Evolutionary conservation across 92 coral and sea anemone genomes (phyloP), one percentile per base, ranked within the genome.

Genomic region (Porites evermanni): DNA sequence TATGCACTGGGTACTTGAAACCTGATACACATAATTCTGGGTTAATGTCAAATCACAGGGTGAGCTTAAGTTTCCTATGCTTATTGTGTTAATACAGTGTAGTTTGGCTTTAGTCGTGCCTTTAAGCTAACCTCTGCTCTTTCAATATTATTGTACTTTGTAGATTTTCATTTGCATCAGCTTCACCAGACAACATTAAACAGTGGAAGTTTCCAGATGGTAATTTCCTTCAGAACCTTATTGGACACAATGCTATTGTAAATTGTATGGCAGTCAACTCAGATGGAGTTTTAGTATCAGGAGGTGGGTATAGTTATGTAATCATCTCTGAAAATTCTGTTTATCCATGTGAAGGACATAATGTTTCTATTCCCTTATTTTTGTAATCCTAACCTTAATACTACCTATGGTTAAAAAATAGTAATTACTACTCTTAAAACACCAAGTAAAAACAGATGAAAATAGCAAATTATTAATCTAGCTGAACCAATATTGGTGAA

Each of bases 181-280:
- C 99, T 0, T 97, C 99, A 50, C 99, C 99, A 64, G 99, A 97
- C 84, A 97, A 97, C 63, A 97, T 97, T 52, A 97, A 97, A 88
- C 96, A 96, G 86, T 97, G 99, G 99, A 94, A 97, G 82, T 97
- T 97, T 75, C 99, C 99, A 51, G 99, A 97, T 92, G 99, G 99
- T 20, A 92, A 97, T 81, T 97, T 97, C 81, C 86, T 97, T 26
- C 99, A 97, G 85, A 97, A 97, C 84, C 94, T 97, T 38, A 86
- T 90, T 67, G 99, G 99, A 67, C 99, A 97, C 74, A 97, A 97
- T 72, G 89, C 99, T 11, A 97, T 97, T 19, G 95, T 97, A 53
- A 97, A 97, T 85, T 95, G 99, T 67, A 78, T 97, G 92, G 98
- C 98, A 82, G 94, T 95, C 53, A 97, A 97, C 88, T 93, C 99